Conservation (phyloP, 1,140 invertebrate genomes). For the Leptopilina boulardi region DNA sequence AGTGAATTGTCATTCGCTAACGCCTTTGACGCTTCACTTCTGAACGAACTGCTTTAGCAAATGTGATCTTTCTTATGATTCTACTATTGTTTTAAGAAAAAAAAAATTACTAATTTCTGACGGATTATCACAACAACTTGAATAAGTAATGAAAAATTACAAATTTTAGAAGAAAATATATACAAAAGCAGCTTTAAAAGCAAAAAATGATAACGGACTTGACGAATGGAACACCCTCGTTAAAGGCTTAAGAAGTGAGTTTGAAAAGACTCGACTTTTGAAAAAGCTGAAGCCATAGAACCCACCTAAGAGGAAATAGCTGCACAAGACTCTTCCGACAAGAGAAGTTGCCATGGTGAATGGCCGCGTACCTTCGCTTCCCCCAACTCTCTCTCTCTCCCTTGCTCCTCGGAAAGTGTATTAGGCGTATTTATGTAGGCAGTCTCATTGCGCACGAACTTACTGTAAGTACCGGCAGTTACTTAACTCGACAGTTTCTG, state of each 20-base stretch:
- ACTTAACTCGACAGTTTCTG: conserved; percentile 72
- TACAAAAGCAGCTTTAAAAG: neutral
- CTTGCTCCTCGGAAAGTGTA: conserved; percentile 57
- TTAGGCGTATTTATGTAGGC: conserved; percentile 72
- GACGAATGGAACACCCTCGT: neutral
- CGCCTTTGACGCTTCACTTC: no score
- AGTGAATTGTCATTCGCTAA: no score
- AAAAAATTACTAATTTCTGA: no score
- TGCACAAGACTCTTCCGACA: conserved; percentile 39
- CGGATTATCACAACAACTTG: no score
- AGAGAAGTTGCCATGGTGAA: conserved; percentile 56
- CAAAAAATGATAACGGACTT: neutral
- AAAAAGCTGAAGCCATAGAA: conserved; percentile 26
- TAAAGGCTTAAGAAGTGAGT: neutral
- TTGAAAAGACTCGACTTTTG: neutral
- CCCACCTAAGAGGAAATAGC: conserved; percentile 51
- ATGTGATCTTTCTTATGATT: no score
- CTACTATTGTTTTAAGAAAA: no score
- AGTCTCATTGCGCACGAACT: conserved; percentile 71
- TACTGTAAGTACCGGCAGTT: conserved; percentile 71
- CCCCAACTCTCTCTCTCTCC: neutral
- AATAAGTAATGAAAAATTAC: no score
- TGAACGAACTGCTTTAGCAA: no score
- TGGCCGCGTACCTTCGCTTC: neutral
- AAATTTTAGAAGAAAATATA: neutral